A percentile compares a stretch with the other conserved stretches of the same genome.
Conservation (phyloP, 2,888 invertebrate species). For the Spodoptera littoralis region DNA sequence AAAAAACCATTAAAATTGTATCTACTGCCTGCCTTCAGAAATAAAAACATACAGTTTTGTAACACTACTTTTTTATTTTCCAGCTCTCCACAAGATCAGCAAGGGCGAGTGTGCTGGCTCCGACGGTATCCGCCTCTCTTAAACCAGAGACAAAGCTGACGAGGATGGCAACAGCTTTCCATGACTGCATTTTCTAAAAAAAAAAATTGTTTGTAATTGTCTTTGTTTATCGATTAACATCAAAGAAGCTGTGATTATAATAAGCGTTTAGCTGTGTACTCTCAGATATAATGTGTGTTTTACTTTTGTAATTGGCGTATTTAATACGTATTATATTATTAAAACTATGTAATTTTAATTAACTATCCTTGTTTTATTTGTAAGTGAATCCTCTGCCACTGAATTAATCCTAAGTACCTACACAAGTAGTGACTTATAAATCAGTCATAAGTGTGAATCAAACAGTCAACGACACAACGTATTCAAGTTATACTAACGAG, state of each 20-base stretch:
- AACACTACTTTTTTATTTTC: conserved; percentile 61
- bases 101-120: conserved; percentile 91
- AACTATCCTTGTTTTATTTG: conserved; percentile 11
- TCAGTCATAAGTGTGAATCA: too few relatives aligned
- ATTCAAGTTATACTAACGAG: too few relatives aligned
- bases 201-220: conserved; percentile 11
- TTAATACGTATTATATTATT: conserved; percentile 22
- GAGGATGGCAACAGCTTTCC: conserved; percentile 24
- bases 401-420: too few relatives aligned
- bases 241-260: conserved; percentile 72
- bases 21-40: too few relatives aligned
- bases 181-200: conserved; percentile 34
- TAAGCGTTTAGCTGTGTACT: conserved; percentile 31
- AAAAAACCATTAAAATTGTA: too few relatives aligned
- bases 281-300: conserved; percentile 13
- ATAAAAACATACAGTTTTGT: too few relatives aligned
- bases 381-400: too few relatives aligned
- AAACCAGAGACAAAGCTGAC: conserved; percentile 56
- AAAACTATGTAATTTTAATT: conserved; percentile 29
- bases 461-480: too few relatives aligned
- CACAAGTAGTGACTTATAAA: too few relatives aligned
- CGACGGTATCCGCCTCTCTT: conserved; percentile 89
- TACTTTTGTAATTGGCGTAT: conserved; percentile 23
- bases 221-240: conserved; percentile 54
- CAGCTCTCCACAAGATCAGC: conserved; percentile 89